These are phyloP conservation scores for Rhynchomys soricoides DNA, from an alignment of 2,113 vertebrate species.

Conservation along the genomic window DNA sequence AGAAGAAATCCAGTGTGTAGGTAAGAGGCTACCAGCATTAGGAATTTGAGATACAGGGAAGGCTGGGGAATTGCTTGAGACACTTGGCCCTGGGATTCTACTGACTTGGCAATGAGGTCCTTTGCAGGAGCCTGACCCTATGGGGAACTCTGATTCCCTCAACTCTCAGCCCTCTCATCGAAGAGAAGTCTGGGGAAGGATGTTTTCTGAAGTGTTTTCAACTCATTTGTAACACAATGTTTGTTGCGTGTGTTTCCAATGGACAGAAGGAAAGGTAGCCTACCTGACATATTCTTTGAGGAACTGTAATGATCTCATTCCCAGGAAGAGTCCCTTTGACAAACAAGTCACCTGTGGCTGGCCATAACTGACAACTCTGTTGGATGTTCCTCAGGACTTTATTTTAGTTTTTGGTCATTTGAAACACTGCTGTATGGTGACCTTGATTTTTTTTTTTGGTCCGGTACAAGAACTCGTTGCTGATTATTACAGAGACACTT, in stretches of 20 bases:
- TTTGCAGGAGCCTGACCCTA: not conserved
- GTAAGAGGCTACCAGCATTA: not conserved
- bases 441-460: not conserved
- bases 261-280: not conserved
- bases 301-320: not conserved
- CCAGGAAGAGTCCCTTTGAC: not conserved
- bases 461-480: not conserved
- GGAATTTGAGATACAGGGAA: not conserved
- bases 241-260: not conserved
- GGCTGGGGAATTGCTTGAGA: not conserved
- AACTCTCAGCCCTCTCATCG: not conserved
- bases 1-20: not conserved
- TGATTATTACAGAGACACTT: not conserved
- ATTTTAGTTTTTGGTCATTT: not conserved
- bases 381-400: not conserved
- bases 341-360: not conserved
- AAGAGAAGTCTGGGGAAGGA: not conserved
- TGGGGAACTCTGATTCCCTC: not conserved
- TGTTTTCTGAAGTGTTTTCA: constrained; percentile 1
- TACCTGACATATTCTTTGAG: not conserved
- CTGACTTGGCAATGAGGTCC: not conserved
- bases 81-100: not conserved
- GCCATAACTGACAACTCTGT: not conserved
- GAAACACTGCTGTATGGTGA: not conserved
- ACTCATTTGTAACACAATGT: not conserved